phyloP scores from a whole-genome alignment of 2,888 invertebrate species.

The Phyllotreta striolata region DNA sequence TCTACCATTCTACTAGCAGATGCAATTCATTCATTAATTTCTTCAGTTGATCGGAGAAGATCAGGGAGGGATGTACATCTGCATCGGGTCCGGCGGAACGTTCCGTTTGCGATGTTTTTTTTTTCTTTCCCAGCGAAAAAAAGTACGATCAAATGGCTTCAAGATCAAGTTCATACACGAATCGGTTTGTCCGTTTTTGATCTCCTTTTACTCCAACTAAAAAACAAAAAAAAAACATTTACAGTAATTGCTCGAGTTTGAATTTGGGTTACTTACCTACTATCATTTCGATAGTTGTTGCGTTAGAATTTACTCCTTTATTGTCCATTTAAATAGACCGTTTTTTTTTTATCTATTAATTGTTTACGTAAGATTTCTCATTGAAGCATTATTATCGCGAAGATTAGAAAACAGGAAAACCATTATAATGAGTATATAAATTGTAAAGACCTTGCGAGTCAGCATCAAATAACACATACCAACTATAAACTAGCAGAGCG shows the following conservation, averaged over 20 bases:
- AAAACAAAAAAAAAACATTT: no score
- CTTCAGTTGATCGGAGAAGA: conserved; percentile 43
- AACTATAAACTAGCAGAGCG: neutral
- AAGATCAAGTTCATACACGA: conserved; percentile 46
- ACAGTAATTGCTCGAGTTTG: no score
- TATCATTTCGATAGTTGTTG: no score
- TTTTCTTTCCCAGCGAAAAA: conserved; percentile 25
- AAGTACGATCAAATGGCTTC: conserved; percentile 34
- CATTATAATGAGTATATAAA: neutral
- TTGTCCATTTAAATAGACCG: no score
- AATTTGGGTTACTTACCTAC: no score
- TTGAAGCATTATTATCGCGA: neutral
- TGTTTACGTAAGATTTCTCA: neutral
- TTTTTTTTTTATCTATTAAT: no score
- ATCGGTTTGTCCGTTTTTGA: conserved; percentile 6
- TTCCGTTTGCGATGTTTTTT: conserved; percentile 7
- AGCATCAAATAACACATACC: neutral
- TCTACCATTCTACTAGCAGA: conserved; percentile 45
- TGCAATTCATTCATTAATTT: conserved; percentile 53
- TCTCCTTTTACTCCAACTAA: neutral
- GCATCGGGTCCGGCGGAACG: conserved; percentile 24
- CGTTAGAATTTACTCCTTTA: no score
- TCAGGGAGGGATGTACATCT: conserved; percentile 32
- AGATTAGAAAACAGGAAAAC: conserved; percentile 13
- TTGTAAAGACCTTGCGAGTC: conserved; percentile 10